phyloP scores from a whole-genome alignment of 2,888 invertebrate genomes.

The Drosophila longiperda region DNA sequence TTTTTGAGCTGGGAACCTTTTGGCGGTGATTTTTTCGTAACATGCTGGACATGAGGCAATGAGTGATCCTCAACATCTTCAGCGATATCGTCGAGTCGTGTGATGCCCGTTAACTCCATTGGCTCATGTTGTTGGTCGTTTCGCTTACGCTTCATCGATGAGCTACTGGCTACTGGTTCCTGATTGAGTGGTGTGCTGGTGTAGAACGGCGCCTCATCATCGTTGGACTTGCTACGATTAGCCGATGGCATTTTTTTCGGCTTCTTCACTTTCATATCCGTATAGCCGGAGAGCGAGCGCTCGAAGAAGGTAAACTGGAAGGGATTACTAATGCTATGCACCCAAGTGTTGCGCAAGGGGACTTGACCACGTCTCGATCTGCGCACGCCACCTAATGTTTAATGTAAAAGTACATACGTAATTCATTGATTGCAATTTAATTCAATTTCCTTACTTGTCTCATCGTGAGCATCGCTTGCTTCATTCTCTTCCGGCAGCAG shows the following conservation, averaged over 20 bases:
- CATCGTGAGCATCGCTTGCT: neutral
- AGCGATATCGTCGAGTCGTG: neutral
- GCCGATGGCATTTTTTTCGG: fast-evolving
- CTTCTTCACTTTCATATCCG: neutral
- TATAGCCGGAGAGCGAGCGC: neutral
- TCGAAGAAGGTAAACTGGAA: constrained; percentile 25
- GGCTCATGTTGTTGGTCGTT: neutral
- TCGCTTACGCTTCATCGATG: constrained; percentile 17
- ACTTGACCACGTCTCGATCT: constrained; percentile 69
- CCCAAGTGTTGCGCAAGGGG: constrained; percentile 46
- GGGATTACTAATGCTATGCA: constrained; percentile 37
- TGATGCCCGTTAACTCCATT: constrained; percentile 1
- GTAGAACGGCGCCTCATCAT: neutral
- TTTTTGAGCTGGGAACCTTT: too few species aligned
- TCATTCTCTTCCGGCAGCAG: constrained; percentile 2
- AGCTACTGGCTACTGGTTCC: too few species aligned
- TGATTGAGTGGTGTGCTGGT: constrained; percentile 5
- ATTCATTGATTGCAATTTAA: neutral
- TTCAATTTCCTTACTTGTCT: constrained; percentile 24
- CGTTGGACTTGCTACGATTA: neutral
- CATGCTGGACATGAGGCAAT: too few species aligned
- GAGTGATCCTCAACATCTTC: constrained; percentile 5
- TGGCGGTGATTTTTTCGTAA: too few species aligned
- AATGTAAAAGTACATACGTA: neutral
- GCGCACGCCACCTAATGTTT: constrained; percentile 47